Percentiles rank a stretch among this genome's conserved stretches.
These are phyloP conservation scores for Drosophila percnosoma DNA, from an alignment of 2,888 invertebrate species.

Conservation along the genomic window DNA sequence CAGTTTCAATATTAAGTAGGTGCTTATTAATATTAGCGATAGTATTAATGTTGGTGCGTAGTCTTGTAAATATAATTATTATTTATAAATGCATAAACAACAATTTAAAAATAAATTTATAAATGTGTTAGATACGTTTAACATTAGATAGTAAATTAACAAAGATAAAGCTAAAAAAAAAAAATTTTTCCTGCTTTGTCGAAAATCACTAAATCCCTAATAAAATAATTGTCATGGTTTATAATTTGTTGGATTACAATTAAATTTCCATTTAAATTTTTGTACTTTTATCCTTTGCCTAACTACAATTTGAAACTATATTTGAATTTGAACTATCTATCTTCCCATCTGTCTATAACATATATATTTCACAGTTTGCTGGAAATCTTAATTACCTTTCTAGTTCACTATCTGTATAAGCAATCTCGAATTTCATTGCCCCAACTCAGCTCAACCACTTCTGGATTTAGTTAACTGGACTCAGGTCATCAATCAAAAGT, in stretches of 20 bases:
- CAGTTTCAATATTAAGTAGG: background rate
- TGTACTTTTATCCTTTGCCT: background rate
- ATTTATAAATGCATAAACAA: too few species aligned
- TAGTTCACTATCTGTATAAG: conserved; percentile 12
- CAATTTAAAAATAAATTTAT: background rate
- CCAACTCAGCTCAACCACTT: conserved; percentile 17
- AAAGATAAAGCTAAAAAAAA: background rate
- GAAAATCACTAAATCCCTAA: background rate
- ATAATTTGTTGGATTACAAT: background rate
- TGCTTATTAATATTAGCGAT: background rate
- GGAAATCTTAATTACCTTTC: conserved; percentile 25
- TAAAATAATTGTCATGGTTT: background rate
- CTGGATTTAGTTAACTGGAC: conserved; percentile 38
- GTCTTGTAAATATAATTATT: too few species aligned
- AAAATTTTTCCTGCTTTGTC: background rate
- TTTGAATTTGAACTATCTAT: background rate
- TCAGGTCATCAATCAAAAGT: conserved; percentile 68
- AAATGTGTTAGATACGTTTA: background rate
- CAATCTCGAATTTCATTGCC: conserved; percentile 39
- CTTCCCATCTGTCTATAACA: background rate
- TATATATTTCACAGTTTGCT: background rate
- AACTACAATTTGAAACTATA: background rate
- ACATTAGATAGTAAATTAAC: background rate
- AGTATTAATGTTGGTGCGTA: too few species aligned
- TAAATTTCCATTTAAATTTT: background rate